Evolutionary conservation across 2,797 vertebrate species (phyloP).

Genomic region (Cyprinella venusta): DNA sequence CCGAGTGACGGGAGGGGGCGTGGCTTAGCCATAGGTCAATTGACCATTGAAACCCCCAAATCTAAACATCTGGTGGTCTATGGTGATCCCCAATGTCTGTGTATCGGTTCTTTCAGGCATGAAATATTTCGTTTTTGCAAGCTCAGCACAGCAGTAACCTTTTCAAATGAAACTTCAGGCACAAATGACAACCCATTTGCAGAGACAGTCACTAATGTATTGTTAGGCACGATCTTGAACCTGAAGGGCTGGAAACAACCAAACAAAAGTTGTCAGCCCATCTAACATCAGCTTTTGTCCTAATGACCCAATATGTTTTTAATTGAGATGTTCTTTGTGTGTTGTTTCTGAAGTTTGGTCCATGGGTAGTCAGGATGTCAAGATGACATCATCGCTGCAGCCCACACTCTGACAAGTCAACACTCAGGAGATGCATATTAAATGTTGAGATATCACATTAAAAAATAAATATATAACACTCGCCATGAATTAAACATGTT

Average conservation of each 20-base stretch:
- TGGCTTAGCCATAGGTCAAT: no score
- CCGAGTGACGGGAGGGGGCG: no score
- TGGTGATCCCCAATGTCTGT: background rate
- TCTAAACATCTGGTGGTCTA: background rate
- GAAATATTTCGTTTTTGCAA: background rate
- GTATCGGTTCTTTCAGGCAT: background rate
- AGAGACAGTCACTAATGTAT: background rate
- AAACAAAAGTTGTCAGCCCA: conserved; percentile 16
- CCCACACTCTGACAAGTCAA: conserved; percentile 51
- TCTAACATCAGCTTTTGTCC: conserved; percentile 7
- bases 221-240: conserved; percentile 3
- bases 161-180: conserved; percentile 6
- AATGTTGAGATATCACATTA: conserved; percentile 53
- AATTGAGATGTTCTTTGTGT: conserved; percentile 10
- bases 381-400: conserved; percentile 48
- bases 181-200: conserved; percentile 13
- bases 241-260: background rate
- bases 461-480: conserved; percentile 49
- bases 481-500: conserved; percentile 43
- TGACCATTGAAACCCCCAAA: background rate
- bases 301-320: conserved; percentile 16
- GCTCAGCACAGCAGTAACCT: conserved; percentile 8
- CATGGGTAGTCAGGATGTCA: conserved; percentile 33
- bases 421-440: conserved; percentile 49
- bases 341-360: conserved; percentile 47